These are phyloP conservation scores for Ciconia stormi DNA, from an alignment of 2,113 vertebrate species.

Conservation along the genomic window DNA sequence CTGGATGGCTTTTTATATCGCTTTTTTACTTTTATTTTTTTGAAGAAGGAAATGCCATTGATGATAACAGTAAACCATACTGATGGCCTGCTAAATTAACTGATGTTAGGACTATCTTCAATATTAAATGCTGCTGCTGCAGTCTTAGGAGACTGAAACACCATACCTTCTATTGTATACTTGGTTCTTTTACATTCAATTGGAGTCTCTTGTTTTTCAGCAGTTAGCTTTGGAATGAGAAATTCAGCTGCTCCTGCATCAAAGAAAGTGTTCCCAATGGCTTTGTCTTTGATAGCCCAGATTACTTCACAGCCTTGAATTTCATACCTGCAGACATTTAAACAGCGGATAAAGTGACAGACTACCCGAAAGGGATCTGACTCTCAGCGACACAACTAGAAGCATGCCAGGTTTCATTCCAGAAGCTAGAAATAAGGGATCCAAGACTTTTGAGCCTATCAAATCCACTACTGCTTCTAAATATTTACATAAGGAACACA, in stretches of 20 bases:
- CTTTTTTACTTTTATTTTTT: not conserved
- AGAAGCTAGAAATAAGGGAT: not conserved
- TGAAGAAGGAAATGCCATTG: not conserved
- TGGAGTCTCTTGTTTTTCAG: constrained; percentile 68
- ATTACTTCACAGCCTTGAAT: constrained; percentile 92
- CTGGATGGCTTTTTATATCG: not conserved
- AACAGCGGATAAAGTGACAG: not conserved
- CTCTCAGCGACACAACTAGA: not conserved
- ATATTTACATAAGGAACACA: not conserved
- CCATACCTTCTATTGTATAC: constrained; percentile 83
- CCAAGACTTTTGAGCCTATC: not conserved
- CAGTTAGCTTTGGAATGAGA: constrained; percentile 83
- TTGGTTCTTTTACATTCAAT: constrained; percentile 82
- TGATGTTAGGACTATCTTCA: not conserved
- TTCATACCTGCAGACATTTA: constrained; percentile 77
- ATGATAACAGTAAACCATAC: not conserved
- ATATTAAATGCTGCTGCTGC: not conserved
- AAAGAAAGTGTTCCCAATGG: constrained; percentile 96
- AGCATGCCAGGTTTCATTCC: not conserved
- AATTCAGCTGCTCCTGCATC: constrained; percentile 95
- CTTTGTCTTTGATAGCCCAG: constrained; percentile 95
- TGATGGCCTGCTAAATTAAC: not conserved
- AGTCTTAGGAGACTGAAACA: not conserved
- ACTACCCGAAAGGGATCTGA: not conserved
- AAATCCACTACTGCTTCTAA: not conserved